Conservation (phyloP, 2,797 vertebrate species). For the Apogon hyalosoma region DNA sequence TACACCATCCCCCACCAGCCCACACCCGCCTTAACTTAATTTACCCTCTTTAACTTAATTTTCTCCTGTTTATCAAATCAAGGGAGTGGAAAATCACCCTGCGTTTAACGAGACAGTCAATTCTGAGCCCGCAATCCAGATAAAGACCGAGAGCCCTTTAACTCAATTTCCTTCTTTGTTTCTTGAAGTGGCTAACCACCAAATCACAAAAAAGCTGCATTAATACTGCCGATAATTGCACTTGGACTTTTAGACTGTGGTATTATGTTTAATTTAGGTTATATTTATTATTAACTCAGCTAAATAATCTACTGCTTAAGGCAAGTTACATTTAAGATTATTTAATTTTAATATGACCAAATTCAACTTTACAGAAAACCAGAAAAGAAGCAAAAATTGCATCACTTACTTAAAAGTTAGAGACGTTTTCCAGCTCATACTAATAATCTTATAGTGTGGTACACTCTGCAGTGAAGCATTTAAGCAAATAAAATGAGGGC, state of each 20-base stretch:
- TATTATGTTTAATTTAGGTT: too few species aligned
- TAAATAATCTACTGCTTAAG: too few species aligned
- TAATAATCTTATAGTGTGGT: too few species aligned
- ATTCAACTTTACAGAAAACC: too few species aligned
- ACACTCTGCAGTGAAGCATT: too few species aligned
- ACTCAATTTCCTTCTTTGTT: conserved; percentile 26
- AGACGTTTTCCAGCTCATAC: too few species aligned
- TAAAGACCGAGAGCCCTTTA: conserved; percentile 34
- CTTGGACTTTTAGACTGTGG: not conserved
- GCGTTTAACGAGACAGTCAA: conserved; percentile 46
- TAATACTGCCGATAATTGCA: not conserved
- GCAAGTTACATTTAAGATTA: too few species aligned
- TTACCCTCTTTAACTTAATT: conserved; percentile 49
- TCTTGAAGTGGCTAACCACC: conserved; percentile 8
- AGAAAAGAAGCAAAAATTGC: too few species aligned
- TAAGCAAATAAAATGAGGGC: too few species aligned
- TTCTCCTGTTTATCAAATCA: conserved; percentile 62
- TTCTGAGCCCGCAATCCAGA: conserved; percentile 41
- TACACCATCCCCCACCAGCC: not conserved
- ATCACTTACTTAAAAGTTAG: too few species aligned
- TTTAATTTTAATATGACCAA: too few species aligned
- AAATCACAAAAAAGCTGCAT: not conserved
- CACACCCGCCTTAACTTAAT: conserved; percentile 15
- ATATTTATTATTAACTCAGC: too few species aligned
- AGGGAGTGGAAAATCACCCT: conserved; percentile 43